Base-by-base conservation (phyloP, 2,113 vertebrate species). In the Bagarius yarrelli region DNA sequence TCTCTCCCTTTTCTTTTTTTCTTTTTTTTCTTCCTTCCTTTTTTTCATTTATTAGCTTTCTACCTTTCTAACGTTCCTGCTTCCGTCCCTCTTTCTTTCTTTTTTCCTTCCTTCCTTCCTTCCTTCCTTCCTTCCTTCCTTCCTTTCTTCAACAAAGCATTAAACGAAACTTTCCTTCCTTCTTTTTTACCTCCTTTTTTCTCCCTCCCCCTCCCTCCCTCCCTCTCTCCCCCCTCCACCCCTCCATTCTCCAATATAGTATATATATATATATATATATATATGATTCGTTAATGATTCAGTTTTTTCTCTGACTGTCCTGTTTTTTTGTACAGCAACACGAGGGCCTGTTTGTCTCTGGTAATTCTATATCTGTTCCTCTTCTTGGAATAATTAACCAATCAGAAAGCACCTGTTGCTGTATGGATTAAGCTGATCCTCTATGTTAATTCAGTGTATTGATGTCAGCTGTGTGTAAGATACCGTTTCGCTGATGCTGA, bases 371-470 rank as follows among this genome's bases (percentile, higher is more conserved):
- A 63, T n/a, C 4, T 23, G 25, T 57, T 56, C 47, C 63, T 21
- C 61, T 79, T 70, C 52, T 59, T 70, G 36, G 75, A 76, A 76
- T 30, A 61, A 25, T 40, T 50, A 61, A 2, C 59, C 40, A 50
- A 77, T 77, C 59, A 27, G 40, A 64, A 52, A 53, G 76, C 76
- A 52, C 60, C 60, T 64, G 76, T 64, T 78, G 44, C 25, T 53
- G 21, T 52, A 34, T 64, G 25, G 44, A 32, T 52, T 64, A 66
- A 18, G 27, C 15, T 5, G 18, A 53, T 21, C 32, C 60, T 64
- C 21, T 47, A 15, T 23, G 52, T 63, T 50, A 64, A 64, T 78
- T 66, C 60, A 34, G 25, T 52, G 52, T 52, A 64, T 53, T 53
- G 76, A 66, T 30, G 25, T 30, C 44, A 63, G 59, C 74, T 76